A percentile compares a stretch with the other conserved stretches of the same genome.
phyloP scores from a whole-genome alignment of 2,888 invertebrate genomes.

The Melipona bicolor region DNA sequence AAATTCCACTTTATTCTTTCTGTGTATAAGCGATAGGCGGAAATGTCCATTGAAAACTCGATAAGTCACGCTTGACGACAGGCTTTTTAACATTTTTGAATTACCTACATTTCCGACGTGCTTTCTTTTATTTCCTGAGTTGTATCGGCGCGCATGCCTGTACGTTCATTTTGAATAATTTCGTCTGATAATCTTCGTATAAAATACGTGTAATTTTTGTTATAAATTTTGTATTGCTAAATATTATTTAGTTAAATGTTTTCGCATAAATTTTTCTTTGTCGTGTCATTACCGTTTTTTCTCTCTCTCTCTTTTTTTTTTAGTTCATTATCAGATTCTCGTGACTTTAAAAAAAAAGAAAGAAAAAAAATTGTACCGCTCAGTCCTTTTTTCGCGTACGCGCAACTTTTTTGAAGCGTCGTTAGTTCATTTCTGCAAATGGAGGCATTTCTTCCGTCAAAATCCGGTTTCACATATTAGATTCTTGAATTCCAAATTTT shows the following conservation, averaged over 20 bases:
- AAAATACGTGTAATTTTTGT: neutral
- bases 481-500: slow-evolving; percentile 30
- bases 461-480: slow-evolving; percentile 9
- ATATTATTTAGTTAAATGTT: neutral
- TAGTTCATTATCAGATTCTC: neutral
- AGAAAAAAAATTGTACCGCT: neutral
- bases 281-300: neutral
- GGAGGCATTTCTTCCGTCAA: neutral
- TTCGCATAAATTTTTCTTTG: neutral
- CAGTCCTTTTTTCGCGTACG: neutral
- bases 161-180: neutral
- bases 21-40: neutral
- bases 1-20: no score
- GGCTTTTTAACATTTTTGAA: neutral
- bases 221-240: neutral
- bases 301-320: no score
- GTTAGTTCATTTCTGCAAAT: slow-evolving; percentile 20
- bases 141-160: neutral
- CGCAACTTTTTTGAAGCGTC: neutral
- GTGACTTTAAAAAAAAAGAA: neutral
- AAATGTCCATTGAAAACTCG: neutral
- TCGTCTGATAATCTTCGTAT: neutral
- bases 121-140: slow-evolving; percentile 36
- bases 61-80: neutral
- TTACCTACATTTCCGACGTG: slow-evolving; percentile 27